Conservation (phyloP, 2,797 vertebrate species). For the Synanceia verrucosa region DNA sequence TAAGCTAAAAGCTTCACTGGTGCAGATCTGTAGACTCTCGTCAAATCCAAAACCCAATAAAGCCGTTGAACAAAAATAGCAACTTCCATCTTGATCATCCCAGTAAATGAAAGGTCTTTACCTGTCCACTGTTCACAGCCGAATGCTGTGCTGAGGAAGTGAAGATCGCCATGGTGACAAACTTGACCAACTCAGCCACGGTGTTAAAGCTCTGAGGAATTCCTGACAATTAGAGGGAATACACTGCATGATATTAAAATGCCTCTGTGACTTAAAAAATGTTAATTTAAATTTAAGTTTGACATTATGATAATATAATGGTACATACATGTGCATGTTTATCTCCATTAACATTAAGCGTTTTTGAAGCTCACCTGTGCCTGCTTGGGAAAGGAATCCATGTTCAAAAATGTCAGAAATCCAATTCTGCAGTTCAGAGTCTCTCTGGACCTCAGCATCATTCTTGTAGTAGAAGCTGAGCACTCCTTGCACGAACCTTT, state of each 20-base stretch:
- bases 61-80: background rate
- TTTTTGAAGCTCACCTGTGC: slow-evolving; percentile 34
- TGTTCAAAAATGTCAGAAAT: slow-evolving; percentile 58
- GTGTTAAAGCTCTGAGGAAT: slow-evolving; percentile 52
- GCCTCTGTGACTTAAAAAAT: background rate
- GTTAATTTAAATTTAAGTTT: background rate
- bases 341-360: background rate
- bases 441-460: slow-evolving; percentile 42
- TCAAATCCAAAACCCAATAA: background rate
- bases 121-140: slow-evolving; percentile 73
- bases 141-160: slow-evolving; percentile 62
- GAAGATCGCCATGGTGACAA: slow-evolving; percentile 75
- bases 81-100: background rate
- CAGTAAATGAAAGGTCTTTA: background rate
- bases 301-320: too few species aligned
- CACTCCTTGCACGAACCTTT: slow-evolving; percentile 59
- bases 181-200: slow-evolving; percentile 56
- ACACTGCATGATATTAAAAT: background rate
- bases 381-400: slow-evolving; percentile 49
- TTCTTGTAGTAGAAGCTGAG: slow-evolving; percentile 59
- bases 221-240: slow-evolving; percentile 36
- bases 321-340: background rate
- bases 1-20: background rate
- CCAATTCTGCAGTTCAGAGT: slow-evolving; percentile 70
- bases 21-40: background rate